Evolutionary conservation across 2,888 invertebrate species (phyloP).

Genomic region (Steromphala cineraria): DNA sequence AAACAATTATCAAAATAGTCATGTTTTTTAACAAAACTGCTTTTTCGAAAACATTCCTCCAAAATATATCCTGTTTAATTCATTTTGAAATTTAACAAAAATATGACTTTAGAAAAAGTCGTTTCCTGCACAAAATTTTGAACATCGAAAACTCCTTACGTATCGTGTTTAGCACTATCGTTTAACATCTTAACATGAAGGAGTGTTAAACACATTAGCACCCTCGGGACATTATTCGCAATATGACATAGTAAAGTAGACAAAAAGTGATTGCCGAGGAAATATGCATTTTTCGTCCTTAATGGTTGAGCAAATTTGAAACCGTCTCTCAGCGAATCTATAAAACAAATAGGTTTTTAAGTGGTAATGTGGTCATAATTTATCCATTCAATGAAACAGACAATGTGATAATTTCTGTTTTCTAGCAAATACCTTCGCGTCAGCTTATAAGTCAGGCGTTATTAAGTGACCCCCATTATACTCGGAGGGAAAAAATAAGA

Average conservation of each 20-base stretch:
- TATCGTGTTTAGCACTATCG: too few relatives aligned
- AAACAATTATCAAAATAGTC: too few relatives aligned
- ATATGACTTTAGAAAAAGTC: too few relatives aligned
- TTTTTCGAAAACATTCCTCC: too few relatives aligned
- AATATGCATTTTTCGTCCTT: not conserved
- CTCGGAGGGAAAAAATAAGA: not conserved
- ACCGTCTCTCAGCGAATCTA: not conserved
- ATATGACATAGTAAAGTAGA: not conserved
- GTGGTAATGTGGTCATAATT: not conserved
- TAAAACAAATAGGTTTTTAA: conserved; percentile 12
- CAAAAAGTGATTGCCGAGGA: not conserved
- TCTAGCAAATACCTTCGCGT: not conserved
- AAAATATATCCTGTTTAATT: too few relatives aligned
- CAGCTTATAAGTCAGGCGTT: too few relatives aligned
- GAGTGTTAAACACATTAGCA: not conserved
- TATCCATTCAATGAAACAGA: not conserved
- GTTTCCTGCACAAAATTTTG: too few relatives aligned
- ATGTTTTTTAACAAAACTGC: too few relatives aligned
- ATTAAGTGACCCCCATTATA: not conserved
- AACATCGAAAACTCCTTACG: too few relatives aligned
- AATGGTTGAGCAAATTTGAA: conserved; percentile 1
- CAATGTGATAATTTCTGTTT: not conserved
- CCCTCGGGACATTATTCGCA: not conserved
- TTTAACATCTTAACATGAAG: too few relatives aligned
- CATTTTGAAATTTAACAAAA: too few relatives aligned